Evolutionary conservation across 2,888 invertebrate genomes (phyloP).

Genomic region (Mesopsocus fuscifrons): DNA sequence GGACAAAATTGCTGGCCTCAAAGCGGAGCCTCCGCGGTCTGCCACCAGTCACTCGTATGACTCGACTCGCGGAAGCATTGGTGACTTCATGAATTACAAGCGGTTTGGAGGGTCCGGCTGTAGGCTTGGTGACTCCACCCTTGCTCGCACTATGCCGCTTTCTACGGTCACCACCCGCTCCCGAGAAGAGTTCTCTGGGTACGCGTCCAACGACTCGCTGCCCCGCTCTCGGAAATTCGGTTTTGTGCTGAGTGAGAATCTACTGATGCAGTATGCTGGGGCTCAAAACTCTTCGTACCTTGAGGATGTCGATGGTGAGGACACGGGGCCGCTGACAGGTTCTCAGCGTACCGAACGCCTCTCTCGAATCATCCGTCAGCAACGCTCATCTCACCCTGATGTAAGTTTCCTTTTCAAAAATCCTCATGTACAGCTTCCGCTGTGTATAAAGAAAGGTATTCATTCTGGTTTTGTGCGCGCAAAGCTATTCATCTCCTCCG

Average conservation of each 20-base stretch:
- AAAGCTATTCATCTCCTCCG: too few species aligned
- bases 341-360: constrained; percentile 48
- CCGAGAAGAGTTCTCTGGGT: background rate
- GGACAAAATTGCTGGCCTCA: constrained; percentile 33
- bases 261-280: constrained; percentile 5
- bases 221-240: constrained; percentile 1
- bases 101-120: constrained; percentile 46
- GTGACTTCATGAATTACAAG: constrained; percentile 58
- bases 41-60: constrained; percentile 23
- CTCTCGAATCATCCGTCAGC: constrained; percentile 44
- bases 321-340: constrained; percentile 26
- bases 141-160: constrained; percentile 50
- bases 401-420: too few species aligned
- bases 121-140: constrained; percentile 47
- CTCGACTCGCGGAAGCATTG: constrained; percentile 42
- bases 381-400: constrained; percentile 26
- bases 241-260: background rate
- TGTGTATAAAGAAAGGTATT: too few species aligned
- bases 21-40: constrained; percentile 26
- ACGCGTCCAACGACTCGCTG: background rate
- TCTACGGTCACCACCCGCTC: constrained; percentile 42
- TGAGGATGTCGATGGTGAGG: background rate
- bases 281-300: background rate
- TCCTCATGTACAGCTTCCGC: too few species aligned
- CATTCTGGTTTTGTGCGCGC: too few species aligned